Conservation (phyloP, 37 sponge, comb jelly and placozoan species). For the Eunapius fragilis region DNA sequence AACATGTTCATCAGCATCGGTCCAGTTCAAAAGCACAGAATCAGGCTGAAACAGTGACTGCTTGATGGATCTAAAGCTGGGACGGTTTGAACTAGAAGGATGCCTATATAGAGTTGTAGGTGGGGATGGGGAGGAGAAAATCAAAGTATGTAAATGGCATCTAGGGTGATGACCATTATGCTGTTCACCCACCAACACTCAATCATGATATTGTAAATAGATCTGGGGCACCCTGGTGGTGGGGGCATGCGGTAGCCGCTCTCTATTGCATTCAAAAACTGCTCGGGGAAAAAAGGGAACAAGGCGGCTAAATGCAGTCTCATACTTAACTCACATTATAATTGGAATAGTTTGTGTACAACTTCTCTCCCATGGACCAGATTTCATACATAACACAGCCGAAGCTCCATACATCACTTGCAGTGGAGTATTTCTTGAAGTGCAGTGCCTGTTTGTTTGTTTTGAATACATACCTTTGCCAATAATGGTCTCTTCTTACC, state of each 20-base stretch:
- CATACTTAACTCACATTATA: not conserved
- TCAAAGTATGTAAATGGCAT: not conserved
- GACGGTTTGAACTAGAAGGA: not conserved
- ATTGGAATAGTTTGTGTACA: conserved; percentile 11
- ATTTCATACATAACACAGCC: conserved; percentile 59
- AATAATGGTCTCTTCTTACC: not conserved
- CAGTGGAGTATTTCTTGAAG: conserved; percentile 41
- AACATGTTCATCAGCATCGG: not conserved
- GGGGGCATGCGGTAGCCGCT: not conserved
- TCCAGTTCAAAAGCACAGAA: not conserved
- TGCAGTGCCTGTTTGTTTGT: conserved; percentile 14
- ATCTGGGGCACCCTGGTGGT: not conserved
- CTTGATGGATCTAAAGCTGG: not conserved
- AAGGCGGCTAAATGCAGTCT: too few species aligned
- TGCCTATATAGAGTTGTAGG: not conserved
- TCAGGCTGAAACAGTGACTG: not conserved
- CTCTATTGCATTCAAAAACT: too few species aligned
- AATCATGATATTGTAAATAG: not conserved
- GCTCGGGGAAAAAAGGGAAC: not conserved
- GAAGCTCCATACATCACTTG: conserved; percentile 63
- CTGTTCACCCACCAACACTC: not conserved
- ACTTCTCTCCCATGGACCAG: conserved; percentile 54
- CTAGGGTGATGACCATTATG: not conserved
- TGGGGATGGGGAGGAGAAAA: too few species aligned
- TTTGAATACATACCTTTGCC: too few species aligned